A percentile compares a stretch with the other conserved stretches of the same genome.
These are phyloP conservation scores for Casuarius casuarius DNA, from an alignment of 2,113 vertebrate genomes.

Conservation along the genomic window DNA sequence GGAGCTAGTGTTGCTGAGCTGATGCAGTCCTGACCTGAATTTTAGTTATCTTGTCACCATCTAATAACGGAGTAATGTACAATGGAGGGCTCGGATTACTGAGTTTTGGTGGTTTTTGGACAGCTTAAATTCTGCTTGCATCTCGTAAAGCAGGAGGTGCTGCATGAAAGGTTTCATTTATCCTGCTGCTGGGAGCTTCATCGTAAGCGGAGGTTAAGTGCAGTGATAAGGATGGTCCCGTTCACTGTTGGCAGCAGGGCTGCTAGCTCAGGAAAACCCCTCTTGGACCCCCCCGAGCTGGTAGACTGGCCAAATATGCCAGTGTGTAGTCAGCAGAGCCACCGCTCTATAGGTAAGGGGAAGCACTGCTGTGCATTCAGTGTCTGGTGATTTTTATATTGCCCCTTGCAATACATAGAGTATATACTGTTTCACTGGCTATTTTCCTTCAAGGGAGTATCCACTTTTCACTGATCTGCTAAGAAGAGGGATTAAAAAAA, in stretches of 20 bases:
- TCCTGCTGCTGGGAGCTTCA: not conserved
- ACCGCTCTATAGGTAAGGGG: not conserved
- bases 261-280: not conserved
- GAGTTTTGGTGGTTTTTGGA: not conserved
- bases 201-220: not conserved
- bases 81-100: not conserved
- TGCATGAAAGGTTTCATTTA: not conserved
- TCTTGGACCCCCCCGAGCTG: fast-evolving
- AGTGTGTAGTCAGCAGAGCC: not conserved
- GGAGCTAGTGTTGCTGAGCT: not conserved
- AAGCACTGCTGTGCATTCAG: fast-evolving
- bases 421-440: not conserved
- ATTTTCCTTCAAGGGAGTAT: not conserved
- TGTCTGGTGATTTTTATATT: fast-evolving
- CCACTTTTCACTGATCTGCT: not conserved
- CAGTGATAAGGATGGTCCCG: fast-evolving
- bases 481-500: not conserved
- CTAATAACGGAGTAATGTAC: not conserved
- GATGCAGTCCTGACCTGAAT: not conserved
- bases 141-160: not conserved
- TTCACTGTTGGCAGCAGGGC: not conserved
- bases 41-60: not conserved
- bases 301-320: not conserved
- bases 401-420: not conserved
- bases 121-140: not conserved